phyloP scores from a whole-genome alignment of 2,797 vertebrate genomes.

The Remorina albescens region DNA sequence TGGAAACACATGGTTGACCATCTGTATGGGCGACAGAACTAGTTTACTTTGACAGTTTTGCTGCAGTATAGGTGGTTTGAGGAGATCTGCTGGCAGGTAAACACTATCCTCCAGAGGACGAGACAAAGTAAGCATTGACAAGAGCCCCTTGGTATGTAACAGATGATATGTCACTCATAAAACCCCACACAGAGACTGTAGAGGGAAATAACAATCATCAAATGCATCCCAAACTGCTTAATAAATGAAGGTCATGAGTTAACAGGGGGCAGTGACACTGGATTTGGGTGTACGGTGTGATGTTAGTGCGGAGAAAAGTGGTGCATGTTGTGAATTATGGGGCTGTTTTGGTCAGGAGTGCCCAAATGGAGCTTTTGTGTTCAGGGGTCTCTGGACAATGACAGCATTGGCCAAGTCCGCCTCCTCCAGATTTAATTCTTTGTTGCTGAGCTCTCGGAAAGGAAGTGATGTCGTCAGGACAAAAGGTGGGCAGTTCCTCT shows the following conservation, averaged over 20 bases:
- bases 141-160: constrained; percentile 21
- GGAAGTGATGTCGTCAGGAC: constrained; percentile 91
- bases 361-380: constrained; percentile 82
- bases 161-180: constrained; percentile 35
- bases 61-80: constrained; percentile 24
- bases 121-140: constrained; percentile 29
- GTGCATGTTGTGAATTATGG: neutral
- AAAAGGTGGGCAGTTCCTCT: constrained; percentile 87
- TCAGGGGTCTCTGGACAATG: constrained; percentile 90
- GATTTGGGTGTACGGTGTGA: neutral
- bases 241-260: constrained; percentile 11
- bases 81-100: constrained; percentile 31
- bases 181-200: constrained; percentile 19
- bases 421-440: constrained; percentile 89
- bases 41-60: constrained; percentile 27
- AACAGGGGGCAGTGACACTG: constrained; percentile 1
- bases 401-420: constrained; percentile 91
- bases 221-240: constrained; percentile 21
- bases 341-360: constrained; percentile 75
- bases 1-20: constrained; percentile 35
- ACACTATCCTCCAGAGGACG: constrained; percentile 35
- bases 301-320: constrained; percentile 2
- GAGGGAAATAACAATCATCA: constrained; percentile 17
- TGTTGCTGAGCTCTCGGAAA: constrained; percentile 84
- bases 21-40: constrained; percentile 23